Conservation (phyloP, 2,888 invertebrate species). For the Chaetogeoica ovagalla region DNA sequence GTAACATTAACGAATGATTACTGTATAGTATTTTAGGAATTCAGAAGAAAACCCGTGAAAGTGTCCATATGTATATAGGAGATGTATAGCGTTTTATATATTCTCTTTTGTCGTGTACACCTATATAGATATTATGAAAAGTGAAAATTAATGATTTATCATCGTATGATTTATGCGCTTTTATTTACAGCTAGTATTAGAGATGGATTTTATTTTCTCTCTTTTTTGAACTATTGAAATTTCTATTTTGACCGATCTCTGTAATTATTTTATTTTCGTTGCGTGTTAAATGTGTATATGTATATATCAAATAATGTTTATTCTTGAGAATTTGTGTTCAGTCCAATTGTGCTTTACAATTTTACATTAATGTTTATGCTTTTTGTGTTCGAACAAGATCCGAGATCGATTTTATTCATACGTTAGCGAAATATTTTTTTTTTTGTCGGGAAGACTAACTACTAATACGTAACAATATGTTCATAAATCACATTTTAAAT, state of each 20-base stretch:
- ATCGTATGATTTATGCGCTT: conserved; percentile 42
- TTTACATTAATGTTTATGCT: background rate
- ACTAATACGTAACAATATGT: too few relatives aligned
- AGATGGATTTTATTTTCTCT: background rate
- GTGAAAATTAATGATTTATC: conserved; percentile 41
- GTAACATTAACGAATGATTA: too few relatives aligned
- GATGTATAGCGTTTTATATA: background rate
- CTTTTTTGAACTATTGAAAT: conserved; percentile 6
- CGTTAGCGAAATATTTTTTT: background rate
- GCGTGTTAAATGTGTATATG: too few relatives aligned
- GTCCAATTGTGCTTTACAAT: too few relatives aligned
- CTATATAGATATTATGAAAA: conserved; percentile 9
- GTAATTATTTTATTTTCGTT: background rate
- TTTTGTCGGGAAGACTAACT: too few relatives aligned
- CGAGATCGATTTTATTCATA: too few relatives aligned
- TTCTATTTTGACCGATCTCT: conserved; percentile 2
- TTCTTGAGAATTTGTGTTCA: too few relatives aligned
- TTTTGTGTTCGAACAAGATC: background rate
- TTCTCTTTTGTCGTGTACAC: conserved; percentile 15
- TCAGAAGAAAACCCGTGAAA: conserved; percentile 31
- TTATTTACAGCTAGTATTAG: background rate
- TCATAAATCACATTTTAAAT: too few relatives aligned
- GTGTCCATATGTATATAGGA: conserved; percentile 9
- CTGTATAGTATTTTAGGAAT: background rate
- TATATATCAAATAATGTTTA: too few relatives aligned